These are phyloP conservation scores for Elanus axillaris DNA, from an alignment of 2,113 vertebrate genomes.

Conservation along the genomic window DNA sequence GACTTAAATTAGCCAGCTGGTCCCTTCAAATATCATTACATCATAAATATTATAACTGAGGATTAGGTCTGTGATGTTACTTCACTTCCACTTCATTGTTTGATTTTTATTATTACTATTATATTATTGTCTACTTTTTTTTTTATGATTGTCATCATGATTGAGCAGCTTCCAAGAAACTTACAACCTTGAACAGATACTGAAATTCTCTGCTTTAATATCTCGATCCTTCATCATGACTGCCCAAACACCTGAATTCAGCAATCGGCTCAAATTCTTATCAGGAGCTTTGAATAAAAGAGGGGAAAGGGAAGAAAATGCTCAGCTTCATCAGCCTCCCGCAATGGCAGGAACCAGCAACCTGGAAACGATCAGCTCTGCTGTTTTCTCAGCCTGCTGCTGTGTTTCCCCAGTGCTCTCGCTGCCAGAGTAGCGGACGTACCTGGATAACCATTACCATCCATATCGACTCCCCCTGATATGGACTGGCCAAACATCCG, in stretches of 20 bases:
- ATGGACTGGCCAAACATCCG: conserved; percentile 98
- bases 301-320: background rate
- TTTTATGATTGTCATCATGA: background rate
- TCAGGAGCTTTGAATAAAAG: background rate
- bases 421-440: background rate
- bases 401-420: background rate
- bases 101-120: background rate
- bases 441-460: conserved; percentile 95
- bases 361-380: background rate
- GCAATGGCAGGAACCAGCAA: background rate
- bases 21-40: background rate
- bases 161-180: background rate
- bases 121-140: background rate
- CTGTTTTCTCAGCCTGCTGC: background rate
- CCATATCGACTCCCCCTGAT: conserved; percentile 96
- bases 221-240: background rate
- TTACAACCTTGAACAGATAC: background rate
- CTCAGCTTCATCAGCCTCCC: background rate
- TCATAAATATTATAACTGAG: background rate
- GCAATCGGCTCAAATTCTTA: background rate
- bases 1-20: background rate
- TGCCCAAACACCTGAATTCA: background rate
- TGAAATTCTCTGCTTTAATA: background rate
- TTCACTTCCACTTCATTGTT: background rate
- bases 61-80: background rate